phyloP scores from a whole-genome alignment of 53 echinoderm and acorn worm species.

The Holothuria scabra region DNA sequence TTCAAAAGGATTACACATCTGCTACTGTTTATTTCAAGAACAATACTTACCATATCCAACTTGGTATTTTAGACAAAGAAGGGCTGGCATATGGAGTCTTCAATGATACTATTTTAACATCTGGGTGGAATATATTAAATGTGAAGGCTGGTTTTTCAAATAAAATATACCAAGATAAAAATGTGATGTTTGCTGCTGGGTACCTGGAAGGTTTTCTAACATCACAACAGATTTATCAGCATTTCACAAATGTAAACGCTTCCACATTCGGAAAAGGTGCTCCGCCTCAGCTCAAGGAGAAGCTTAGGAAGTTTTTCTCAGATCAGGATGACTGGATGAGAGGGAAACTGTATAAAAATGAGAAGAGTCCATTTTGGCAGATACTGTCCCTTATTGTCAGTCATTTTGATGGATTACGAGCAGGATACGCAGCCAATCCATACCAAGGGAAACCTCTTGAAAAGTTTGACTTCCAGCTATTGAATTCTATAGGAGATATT shows the following conservation, averaged over 20 bases:
- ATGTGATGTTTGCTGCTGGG: slow-evolving; percentile 77
- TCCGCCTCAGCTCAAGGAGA: too few species aligned
- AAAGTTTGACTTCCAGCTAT: slow-evolving; percentile 60
- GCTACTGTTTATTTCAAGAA: too few species aligned
- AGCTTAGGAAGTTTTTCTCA: slow-evolving; percentile 48
- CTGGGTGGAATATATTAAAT: slow-evolving; percentile 82
- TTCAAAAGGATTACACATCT: too few species aligned
- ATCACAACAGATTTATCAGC: too few species aligned
- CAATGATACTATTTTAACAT: slow-evolving; percentile 67
- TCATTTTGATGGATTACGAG: slow-evolving; percentile 82
- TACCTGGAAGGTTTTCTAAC: slow-evolving; percentile 76
- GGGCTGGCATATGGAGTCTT: slow-evolving; percentile 66
- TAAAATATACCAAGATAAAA: slow-evolving; percentile 26
- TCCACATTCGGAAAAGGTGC: too few species aligned
- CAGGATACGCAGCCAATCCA: slow-evolving; percentile 56
- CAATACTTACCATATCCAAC: slow-evolving; percentile 33
- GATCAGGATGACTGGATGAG: slow-evolving; percentile 79
- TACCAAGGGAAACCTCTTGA: slow-evolving; percentile 16
- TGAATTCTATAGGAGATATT: slow-evolving; percentile 74
- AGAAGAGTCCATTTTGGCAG: slow-evolving; percentile 73
- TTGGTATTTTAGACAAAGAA: slow-evolving; percentile 57
- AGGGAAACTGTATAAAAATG: slow-evolving; percentile 23
- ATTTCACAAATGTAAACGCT: too few species aligned
- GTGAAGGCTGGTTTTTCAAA: slow-evolving; percentile 55
- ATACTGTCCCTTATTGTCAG: slow-evolving; percentile 62